A percentile compares a stretch with the other conserved stretches of the same genome.
Conservation (phyloP, 2,888 invertebrate genomes). For the Drosophila pseudotalamancana region DNA sequence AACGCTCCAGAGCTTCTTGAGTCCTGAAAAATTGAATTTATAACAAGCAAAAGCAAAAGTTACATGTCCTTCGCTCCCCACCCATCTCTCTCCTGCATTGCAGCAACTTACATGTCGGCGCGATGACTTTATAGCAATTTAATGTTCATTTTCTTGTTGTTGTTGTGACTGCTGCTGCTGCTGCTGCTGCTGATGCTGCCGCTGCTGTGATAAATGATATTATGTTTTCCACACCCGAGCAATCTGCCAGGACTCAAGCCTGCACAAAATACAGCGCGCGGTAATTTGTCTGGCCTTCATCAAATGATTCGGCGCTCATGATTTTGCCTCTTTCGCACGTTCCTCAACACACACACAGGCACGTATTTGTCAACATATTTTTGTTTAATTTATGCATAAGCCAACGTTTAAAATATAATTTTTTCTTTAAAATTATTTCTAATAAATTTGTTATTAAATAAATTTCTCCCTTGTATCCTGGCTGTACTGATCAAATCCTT, state of each 20-base stretch:
- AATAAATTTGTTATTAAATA: no score
- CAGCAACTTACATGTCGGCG: slow-evolving; percentile 36
- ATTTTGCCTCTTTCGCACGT: slow-evolving; percentile 10
- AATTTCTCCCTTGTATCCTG: no score
- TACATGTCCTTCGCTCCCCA: slow-evolving; percentile 39
- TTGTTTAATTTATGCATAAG: slow-evolving; percentile 17
- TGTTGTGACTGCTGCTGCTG: slow-evolving; percentile 8
- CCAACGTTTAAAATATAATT: neutral
- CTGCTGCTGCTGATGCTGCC: slow-evolving; percentile 5
- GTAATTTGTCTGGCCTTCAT: slow-evolving; percentile 67
- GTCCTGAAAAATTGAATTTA: slow-evolving; percentile 71
- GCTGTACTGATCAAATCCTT: no score
- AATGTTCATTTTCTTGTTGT: slow-evolving; percentile 50
- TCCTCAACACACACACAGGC: slow-evolving; percentile 1
- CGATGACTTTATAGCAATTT: slow-evolving; percentile 77
- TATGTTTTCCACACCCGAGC: slow-evolving; percentile 29
- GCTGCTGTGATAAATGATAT: slow-evolving; percentile 68
- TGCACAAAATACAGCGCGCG: slow-evolving; percentile 17
- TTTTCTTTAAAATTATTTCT: no score
- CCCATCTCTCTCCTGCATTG: neutral
- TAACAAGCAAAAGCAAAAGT: slow-evolving; percentile 68
- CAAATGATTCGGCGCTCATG: slow-evolving; percentile 32
- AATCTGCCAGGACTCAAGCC: slow-evolving; percentile 24
- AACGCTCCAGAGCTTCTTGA: slow-evolving; percentile 21
- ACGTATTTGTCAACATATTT: slow-evolving; percentile 32